Evolutionary conservation across 2,797 vertebrate species (phyloP), one percentile per base, ranked within the genome.

Genomic region (Moxostoma hubbsi): DNA sequence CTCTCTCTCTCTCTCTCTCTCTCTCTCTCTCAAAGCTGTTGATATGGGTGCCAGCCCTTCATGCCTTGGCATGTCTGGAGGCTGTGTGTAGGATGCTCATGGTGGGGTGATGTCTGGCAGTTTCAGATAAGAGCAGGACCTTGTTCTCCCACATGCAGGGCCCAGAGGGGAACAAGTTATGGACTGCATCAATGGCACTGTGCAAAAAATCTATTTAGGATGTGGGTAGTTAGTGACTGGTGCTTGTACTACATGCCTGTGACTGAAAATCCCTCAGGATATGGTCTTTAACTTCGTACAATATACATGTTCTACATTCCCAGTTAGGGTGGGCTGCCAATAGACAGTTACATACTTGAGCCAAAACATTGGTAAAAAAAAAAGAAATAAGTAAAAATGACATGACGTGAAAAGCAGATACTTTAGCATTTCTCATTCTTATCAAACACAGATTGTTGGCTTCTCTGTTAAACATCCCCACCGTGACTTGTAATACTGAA

Each of bases 31-130:
- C 79, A 76, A 83, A 43, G 73, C 74, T 75, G 77, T 83, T 71
- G 50, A 53, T 70, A 70, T 36, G 65, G 69, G 83, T 80, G 63
- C 57, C 67, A 85, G 83, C 85, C 85, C 90, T 91, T 85, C 70
- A 79, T 86, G 90, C 91, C 85, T 86, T 86, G 54, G 85, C 89
- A 91, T 86, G 91, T 89, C 91, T 91, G 80, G 89, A 83, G 91
- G 92, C 93, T 87, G 73, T 91, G 89, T 86, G 89, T 92, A 85
- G 91, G 89, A 88, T 89, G 87, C 86, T 55, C 9, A 18, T 86
- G 87, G 88, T 89, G 87, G 85, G 92, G 82, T 86, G 89, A 89
- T 88, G 91, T 92, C 92, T 94, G 93, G 89, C 90, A 90, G 89
- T 80, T 85, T 90, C 86, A 86, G 91, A 94, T 94, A 93, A 94